Conservation (phyloP, 2,888 invertebrate genomes). For the Molanna angustata region DNA sequence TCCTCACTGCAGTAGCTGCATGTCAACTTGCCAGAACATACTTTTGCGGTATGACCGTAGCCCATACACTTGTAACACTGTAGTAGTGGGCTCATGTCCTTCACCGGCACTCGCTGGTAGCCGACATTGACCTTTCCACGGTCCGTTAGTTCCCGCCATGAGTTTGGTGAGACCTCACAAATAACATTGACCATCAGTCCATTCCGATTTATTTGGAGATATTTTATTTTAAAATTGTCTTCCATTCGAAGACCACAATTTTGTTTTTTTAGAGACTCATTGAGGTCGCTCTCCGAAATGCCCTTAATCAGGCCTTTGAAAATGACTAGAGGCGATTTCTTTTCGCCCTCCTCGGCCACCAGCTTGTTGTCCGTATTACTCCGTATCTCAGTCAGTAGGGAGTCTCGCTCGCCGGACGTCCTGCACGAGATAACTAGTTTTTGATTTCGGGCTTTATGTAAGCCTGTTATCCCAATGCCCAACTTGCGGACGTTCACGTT, state of each 20-base stretch:
- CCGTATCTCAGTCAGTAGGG: too few species aligned
- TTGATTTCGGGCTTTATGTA: too few species aligned
- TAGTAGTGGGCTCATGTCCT: constrained; percentile 1
- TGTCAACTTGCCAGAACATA: not conserved
- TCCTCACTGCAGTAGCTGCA: constrained; percentile 1
- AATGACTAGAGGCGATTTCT: constrained; percentile 1
- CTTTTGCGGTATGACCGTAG: not conserved
- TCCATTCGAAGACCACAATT: not conserved
- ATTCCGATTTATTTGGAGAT: not conserved
- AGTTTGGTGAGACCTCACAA: not conserved
- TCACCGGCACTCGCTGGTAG: not conserved
- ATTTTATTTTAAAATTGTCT: constrained; percentile 2
- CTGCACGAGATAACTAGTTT: too few species aligned
- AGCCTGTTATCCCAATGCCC: too few species aligned
- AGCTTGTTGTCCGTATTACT: too few species aligned
- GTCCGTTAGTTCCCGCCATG: not conserved
- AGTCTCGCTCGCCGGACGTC: too few species aligned
- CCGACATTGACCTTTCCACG: constrained; percentile 1
- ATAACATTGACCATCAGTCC: constrained; percentile 2
- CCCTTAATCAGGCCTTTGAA: constrained; percentile 7
- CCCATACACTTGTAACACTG: constrained; percentile 1
- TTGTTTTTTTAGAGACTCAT: not conserved
- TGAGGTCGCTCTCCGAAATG: constrained; percentile 1
- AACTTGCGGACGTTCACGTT: too few species aligned
- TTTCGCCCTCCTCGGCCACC: not conserved